Evolutionary conservation across 2,113 vertebrate genomes (phyloP).

Genomic region (Todiramphus chloris): DNA sequence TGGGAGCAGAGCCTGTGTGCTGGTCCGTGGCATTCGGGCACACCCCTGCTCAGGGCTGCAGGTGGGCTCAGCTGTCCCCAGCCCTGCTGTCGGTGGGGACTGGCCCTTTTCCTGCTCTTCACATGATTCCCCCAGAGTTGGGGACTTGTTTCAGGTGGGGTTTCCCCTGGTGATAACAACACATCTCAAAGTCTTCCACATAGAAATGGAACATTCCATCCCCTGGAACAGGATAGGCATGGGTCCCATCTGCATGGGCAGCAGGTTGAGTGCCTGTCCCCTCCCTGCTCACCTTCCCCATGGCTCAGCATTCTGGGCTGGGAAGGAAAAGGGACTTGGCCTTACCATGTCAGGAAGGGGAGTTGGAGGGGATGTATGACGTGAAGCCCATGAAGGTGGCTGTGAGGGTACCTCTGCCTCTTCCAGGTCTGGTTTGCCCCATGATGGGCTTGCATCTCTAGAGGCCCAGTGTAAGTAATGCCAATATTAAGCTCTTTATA

Average conservation of each 20-base stretch:
- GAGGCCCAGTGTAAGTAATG: neutral
- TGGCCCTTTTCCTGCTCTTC: neutral
- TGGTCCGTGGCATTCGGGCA: neutral
- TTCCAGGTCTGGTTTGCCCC: neutral
- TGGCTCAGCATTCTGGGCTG: neutral
- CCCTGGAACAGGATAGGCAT: neutral
- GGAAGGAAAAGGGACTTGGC: neutral
- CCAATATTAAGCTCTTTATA: neutral
- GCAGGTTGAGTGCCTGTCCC: neutral
- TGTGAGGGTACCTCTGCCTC: neutral
- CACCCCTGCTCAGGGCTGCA: accelerated
- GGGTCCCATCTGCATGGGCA: neutral
- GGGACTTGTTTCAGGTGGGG: neutral
- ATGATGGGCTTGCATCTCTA: accelerated
- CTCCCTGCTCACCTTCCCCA: neutral
- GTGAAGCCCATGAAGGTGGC: neutral
- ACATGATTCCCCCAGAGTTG: neutral
- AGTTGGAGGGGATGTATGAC: neutral
- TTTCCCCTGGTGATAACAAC: neutral
- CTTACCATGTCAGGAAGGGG: neutral
- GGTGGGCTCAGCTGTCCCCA: neutral
- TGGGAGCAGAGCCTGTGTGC: neutral
- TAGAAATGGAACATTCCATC: neutral
- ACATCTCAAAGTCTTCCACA: neutral
- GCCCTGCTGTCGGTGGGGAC: accelerated